Percentiles rank a stretch among this genome's conserved stretches.
phyloP scores from a whole-genome alignment of 2,113 vertebrate genomes.

The Catharus fuscescens region DNA sequence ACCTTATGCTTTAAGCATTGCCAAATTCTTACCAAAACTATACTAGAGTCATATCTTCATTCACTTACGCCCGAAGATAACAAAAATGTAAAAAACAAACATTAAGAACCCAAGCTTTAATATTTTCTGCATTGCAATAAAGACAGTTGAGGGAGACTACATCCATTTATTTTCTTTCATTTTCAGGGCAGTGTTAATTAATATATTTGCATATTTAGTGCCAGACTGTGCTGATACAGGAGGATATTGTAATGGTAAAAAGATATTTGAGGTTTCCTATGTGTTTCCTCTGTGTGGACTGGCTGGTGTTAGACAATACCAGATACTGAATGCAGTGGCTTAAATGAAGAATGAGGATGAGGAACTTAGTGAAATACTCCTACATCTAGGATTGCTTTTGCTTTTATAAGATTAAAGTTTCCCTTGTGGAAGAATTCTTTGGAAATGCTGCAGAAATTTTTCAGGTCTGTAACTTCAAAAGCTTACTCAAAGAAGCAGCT shows the following conservation, averaged over 20 bases:
- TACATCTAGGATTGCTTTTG: background rate
- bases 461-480: background rate
- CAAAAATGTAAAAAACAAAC: conserved; percentile 1
- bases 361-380: background rate
- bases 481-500: background rate
- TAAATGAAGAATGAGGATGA: background rate
- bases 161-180: background rate
- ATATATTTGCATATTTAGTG: background rate
- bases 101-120: conserved; percentile 1
- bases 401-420: background rate
- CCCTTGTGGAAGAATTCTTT: background rate
- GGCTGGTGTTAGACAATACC: background rate
- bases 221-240: background rate
- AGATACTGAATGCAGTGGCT: background rate
- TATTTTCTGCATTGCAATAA: background rate
- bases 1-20: background rate
- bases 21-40: background rate
- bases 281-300: background rate
- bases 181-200: background rate
- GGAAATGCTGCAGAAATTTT: background rate
- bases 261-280: background rate
- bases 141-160: background rate
- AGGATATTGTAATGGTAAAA: background rate
- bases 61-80: background rate
- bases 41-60: background rate